phyloP scores from a whole-genome alignment of 1,140 invertebrate species.

The Heliothis virescens region DNA sequence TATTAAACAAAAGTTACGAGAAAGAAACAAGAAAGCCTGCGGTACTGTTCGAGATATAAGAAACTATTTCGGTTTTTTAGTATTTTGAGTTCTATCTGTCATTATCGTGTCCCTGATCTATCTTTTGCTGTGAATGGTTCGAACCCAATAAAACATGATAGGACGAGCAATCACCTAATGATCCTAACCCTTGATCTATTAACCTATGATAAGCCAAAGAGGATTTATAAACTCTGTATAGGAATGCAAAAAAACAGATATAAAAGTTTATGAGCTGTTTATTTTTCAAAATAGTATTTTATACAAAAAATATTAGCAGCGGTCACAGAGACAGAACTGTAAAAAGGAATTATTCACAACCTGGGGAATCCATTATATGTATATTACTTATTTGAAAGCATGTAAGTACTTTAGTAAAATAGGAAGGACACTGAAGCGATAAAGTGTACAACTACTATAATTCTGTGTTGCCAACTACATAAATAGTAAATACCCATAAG shows the following conservation, averaged over 20 bases:
- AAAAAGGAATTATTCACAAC: conserved; percentile 33
- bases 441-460: not conserved
- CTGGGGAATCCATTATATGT: not conserved
- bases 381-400: not conserved
- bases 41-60: too few species aligned
- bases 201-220: too few species aligned
- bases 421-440: not conserved
- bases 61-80: too few species aligned
- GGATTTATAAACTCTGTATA: not conserved
- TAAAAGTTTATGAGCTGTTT: conserved; percentile 28
- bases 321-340: too few species aligned
- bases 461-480: not conserved
- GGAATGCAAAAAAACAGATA: conserved; percentile 6
- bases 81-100: too few species aligned
- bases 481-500: conserved; percentile 34
- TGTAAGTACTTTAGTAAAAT: conserved; percentile 7
- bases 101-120: too few species aligned
- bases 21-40: too few species aligned
- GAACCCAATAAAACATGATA: too few species aligned
- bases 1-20: too few species aligned
- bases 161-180: too few species aligned
- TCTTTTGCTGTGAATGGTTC: too few species aligned
- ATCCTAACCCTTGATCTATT: too few species aligned
- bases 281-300: conserved; percentile 36
- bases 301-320: not conserved